These are phyloP conservation scores for Eupithecia tripunctaria DNA, from an alignment of 2,888 invertebrate genomes.

Conservation along the genomic window DNA sequence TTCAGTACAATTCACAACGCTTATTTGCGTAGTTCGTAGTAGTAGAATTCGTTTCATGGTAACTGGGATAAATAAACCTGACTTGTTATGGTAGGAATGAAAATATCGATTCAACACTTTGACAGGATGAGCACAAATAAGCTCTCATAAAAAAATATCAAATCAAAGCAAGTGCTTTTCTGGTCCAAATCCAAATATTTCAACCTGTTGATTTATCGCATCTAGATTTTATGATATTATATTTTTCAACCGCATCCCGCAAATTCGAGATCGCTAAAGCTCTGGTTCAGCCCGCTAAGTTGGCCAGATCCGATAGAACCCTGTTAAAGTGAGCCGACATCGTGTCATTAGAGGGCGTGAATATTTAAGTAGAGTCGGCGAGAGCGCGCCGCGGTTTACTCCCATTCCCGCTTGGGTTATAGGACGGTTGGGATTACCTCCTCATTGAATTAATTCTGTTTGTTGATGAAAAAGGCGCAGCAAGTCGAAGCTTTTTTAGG, in stretches of 20 bases:
- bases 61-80: not conserved
- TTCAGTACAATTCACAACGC: not conserved
- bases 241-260: constrained; percentile 22
- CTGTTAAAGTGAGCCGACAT: constrained; percentile 67
- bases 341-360: constrained; percentile 81
- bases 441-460: constrained; percentile 75
- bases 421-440: constrained; percentile 73
- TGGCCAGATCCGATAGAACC: constrained; percentile 58
- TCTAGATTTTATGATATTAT: constrained; percentile 25
- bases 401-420: constrained; percentile 66
- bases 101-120: not conserved
- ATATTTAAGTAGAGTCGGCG: constrained; percentile 77
- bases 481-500: constrained; percentile 55
- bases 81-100: not conserved
- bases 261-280: constrained; percentile 44
- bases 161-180: constrained; percentile 15
- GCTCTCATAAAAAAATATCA: constrained; percentile 12
- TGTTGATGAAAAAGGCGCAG: constrained; percentile 66
- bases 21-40: too few species aligned
- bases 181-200: constrained; percentile 21
- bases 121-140: not conserved
- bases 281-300: constrained; percentile 47
- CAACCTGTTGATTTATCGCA: constrained; percentile 30
- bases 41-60: not conserved
- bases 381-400: constrained; percentile 66